phyloP scores from a whole-genome alignment of 2,888 invertebrate species.

The Julus scandinavius region DNA sequence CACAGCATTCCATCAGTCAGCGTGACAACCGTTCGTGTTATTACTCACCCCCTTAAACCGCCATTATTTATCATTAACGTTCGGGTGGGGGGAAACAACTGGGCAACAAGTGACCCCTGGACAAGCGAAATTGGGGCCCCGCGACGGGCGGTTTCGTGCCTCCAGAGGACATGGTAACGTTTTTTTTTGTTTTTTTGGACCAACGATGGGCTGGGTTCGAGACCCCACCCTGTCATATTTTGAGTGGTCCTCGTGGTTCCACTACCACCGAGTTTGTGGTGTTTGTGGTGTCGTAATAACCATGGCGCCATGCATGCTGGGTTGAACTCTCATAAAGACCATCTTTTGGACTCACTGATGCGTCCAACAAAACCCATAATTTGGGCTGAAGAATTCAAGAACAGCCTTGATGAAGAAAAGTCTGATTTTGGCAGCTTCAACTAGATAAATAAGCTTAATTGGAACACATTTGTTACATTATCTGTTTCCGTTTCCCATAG shows the following conservation, averaged over 20 bases:
- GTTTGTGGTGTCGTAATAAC: background rate
- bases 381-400: background rate
- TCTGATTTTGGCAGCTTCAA: too few relatives aligned
- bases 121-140: slow-evolving; percentile 1
- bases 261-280: background rate
- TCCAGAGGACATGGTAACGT: background rate
- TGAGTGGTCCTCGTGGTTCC: background rate
- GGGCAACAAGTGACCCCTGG: background rate
- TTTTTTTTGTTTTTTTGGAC: background rate
- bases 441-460: too few relatives aligned
- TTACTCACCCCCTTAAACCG: slow-evolving; percentile 33
- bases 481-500: too few relatives aligned
- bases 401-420: background rate
- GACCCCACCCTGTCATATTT: slow-evolving; percentile 4
- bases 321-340: background rate
- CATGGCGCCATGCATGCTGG: background rate
- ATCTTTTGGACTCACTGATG: background rate
- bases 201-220: background rate
- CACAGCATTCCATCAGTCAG: slow-evolving; percentile 33
- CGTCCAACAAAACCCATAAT: slow-evolving; percentile 14
- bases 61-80: slow-evolving; percentile 33
- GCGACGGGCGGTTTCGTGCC: background rate
- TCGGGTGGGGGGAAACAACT: background rate
- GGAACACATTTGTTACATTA: too few relatives aligned
- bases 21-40: slow-evolving; percentile 27